These are phyloP conservation scores for Sceliomorpha sp. DNA, from an alignment of 2,888 invertebrate genomes.

Conservation along the genomic window DNA sequence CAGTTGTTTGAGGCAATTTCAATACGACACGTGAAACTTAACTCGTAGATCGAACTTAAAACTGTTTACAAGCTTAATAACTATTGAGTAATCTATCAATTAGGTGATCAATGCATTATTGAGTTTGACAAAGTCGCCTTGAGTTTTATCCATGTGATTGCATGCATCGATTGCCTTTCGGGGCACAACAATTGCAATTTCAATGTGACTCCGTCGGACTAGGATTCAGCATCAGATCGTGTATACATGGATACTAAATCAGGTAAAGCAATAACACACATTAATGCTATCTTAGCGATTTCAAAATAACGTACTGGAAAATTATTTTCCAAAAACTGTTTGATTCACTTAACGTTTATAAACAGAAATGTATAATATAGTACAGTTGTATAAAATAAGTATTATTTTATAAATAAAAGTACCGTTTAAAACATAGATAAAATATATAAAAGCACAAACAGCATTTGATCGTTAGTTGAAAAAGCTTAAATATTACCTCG, in stretches of 20 bases:
- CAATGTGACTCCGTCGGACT: slow-evolving; percentile 73
- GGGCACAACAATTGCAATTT: slow-evolving; percentile 55
- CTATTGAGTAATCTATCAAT: slow-evolving; percentile 43
- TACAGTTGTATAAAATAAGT: no score
- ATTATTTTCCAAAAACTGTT: background rate
- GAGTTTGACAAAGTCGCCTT: slow-evolving; percentile 58
- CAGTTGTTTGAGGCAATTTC: no score
- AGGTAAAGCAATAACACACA: no score
- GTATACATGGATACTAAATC: slow-evolving; percentile 69
- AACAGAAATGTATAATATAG: no score
- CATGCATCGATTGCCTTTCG: slow-evolving; percentile 56
- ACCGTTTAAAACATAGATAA: no score
- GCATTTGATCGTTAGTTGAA: no score
- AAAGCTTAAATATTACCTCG: no score
- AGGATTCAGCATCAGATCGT: slow-evolving; percentile 78
- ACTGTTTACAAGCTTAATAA: slow-evolving; percentile 30
- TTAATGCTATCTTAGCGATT: background rate
- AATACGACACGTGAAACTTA: background rate
- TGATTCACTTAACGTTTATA: no score
- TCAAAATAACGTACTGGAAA: background rate
- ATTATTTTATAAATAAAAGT: no score
- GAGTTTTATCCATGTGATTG: slow-evolving; percentile 56
- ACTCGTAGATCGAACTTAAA: slow-evolving; percentile 32
- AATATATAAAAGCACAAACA: no score
- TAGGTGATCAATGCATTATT: slow-evolving; percentile 55